phyloP scores from a whole-genome alignment of 2,797 vertebrate genomes.

The Syncerus caffer region DNA sequence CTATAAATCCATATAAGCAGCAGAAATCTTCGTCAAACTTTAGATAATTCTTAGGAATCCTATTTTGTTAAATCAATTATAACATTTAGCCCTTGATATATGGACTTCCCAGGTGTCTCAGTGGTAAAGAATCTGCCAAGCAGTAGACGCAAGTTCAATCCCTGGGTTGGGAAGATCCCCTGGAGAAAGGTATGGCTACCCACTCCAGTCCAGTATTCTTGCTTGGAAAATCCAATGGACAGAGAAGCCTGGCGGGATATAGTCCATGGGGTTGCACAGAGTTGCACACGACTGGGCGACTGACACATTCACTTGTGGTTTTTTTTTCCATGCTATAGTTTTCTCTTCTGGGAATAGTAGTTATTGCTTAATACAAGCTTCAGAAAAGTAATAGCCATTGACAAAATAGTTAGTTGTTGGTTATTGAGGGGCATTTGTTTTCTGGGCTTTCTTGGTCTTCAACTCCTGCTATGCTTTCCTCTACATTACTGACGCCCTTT shows the following conservation, averaged over 20 bases:
- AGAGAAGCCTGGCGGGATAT: not conserved
- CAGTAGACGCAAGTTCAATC: rapidly evolving
- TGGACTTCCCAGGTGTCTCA: not conserved
- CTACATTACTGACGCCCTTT: not conserved
- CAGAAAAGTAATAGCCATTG: not conserved
- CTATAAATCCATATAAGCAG: not conserved
- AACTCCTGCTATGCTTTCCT: not conserved
- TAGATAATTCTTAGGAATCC: not conserved
- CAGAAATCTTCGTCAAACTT: not conserved
- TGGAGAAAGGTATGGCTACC: not conserved
- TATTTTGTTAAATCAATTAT: not conserved
- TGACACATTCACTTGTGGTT: not conserved
- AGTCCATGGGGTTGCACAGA: not conserved
- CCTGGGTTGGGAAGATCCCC: not conserved
- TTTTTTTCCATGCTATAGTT: not conserved
- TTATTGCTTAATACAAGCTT: not conserved
- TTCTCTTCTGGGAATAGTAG: not conserved
- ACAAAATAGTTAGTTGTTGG: not conserved
- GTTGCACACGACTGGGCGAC: not conserved
- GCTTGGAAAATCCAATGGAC: not conserved
- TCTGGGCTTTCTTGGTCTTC: not conserved
- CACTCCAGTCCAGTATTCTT: not conserved
- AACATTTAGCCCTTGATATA: not conserved
- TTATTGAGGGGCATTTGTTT: not conserved
- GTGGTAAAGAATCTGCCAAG: not conserved